Evolutionary conservation across 2,888 invertebrate species (phyloP).

Genomic region (Crocallis elinguaria): DNA sequence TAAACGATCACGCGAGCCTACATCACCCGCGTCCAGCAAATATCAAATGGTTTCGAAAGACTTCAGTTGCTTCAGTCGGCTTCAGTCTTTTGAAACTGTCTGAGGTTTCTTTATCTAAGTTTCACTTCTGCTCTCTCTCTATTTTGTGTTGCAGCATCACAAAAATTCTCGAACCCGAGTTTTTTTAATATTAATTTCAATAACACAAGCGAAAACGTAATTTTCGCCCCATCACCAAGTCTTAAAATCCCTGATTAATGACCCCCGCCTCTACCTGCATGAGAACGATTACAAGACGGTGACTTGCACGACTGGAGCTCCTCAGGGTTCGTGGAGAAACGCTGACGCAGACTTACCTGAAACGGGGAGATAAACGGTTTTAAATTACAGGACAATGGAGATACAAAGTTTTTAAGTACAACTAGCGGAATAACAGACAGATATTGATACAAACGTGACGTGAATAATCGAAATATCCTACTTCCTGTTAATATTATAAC

Average conservation of each 20-base stretch:
- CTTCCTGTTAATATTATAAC: too few species aligned
- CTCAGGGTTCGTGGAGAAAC: neutral
- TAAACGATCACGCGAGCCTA: too few species aligned
- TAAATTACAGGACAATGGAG: neutral
- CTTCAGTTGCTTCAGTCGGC: too few species aligned
- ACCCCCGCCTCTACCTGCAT: neutral
- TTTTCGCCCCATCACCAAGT: neutral
- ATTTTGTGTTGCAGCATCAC: neutral
- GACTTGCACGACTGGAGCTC: conserved; percentile 15
- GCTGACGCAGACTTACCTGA: conserved; percentile 46
- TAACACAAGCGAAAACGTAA: neutral
- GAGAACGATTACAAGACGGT: neutral
- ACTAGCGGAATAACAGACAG: too few species aligned
- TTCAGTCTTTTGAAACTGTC: too few species aligned
- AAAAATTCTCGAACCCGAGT: neutral
- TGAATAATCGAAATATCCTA: too few species aligned
- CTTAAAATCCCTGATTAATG: neutral
- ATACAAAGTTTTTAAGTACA: neutral
- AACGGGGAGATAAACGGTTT: conserved; percentile 46
- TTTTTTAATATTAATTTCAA: too few species aligned
- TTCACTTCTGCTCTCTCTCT: too few species aligned
- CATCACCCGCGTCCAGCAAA: too few species aligned
- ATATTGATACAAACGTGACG: too few species aligned
- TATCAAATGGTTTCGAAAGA: too few species aligned
- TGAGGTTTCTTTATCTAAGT: too few species aligned